phyloP scores from a whole-genome alignment of 2,113 vertebrate species.

The Sminthopsis crassicaudata region DNA sequence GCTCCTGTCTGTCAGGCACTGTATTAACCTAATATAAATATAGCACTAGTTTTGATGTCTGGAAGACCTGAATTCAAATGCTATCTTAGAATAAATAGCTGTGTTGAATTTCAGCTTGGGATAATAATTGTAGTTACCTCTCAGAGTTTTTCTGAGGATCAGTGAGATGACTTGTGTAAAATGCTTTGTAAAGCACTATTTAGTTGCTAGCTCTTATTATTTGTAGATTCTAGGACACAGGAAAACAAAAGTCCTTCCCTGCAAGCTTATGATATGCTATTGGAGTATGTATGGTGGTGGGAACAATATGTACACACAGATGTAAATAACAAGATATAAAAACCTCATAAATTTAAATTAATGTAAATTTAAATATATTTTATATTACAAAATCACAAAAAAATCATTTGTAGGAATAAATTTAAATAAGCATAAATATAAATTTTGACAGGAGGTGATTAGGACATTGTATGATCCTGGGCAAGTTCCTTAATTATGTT shows the following conservation, averaged over 20 bases:
- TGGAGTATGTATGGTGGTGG: not conserved
- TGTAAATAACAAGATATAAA: not conserved
- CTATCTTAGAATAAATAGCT: not conserved
- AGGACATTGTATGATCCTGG: not conserved
- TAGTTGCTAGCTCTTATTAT: not conserved
- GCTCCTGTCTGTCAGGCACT: not conserved
- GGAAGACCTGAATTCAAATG: not conserved
- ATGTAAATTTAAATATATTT: not conserved
- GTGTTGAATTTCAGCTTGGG: not conserved
- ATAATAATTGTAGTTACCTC: not conserved
- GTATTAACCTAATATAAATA: too few species aligned
- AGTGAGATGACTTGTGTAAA: not conserved
- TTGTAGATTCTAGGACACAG: not conserved
- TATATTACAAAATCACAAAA: not conserved
- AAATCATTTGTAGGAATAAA: not conserved
- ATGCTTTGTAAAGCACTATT: not conserved
- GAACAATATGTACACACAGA: not conserved
- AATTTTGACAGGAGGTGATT: not conserved
- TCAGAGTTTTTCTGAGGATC: not conserved
- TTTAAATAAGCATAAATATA: not conserved
- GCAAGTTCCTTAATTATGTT: not conserved
- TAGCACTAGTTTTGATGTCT: not conserved
- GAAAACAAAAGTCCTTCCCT: not conserved
- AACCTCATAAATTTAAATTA: not conserved
- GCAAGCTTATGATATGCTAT: not conserved